Evolutionary conservation across 2,888 invertebrate genomes (phyloP).

Genomic region (Smittia sp.): DNA sequence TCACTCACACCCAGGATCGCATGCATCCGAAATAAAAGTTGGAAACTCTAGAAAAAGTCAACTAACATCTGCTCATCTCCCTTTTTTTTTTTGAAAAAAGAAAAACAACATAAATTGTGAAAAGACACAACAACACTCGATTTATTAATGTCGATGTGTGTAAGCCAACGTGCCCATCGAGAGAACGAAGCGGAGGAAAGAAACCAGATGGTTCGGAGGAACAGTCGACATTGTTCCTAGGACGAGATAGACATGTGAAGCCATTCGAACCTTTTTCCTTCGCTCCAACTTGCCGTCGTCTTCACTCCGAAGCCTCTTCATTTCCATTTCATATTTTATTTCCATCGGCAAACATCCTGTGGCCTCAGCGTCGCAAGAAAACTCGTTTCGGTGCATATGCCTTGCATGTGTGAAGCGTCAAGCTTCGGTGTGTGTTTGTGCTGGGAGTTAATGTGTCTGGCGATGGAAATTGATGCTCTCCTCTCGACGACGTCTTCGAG

Average conservation of each 20-base stretch:
- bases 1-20: neutral
- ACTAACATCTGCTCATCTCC: slow-evolving; percentile 41
- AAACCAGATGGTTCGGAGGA: slow-evolving; percentile 35
- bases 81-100: slow-evolving; percentile 3
- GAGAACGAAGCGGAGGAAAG: neutral
- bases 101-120: slow-evolving; percentile 18
- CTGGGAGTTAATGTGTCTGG: slow-evolving; percentile 16
- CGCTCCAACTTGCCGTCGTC: neutral
- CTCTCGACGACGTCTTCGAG: neutral
- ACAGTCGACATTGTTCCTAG: slow-evolving; percentile 1
- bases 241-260: slow-evolving; percentile 24
- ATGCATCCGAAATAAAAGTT: neutral
- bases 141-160: neutral
- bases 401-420: neutral
- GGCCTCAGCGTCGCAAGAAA: neutral
- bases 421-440: neutral
- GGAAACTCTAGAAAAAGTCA: slow-evolving; percentile 22
- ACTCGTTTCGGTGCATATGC: neutral
- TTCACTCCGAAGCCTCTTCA: neutral
- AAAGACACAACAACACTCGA: neutral
- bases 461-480: neutral
- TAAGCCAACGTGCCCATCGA: neutral
- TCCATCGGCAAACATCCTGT: slow-evolving; percentile 16
- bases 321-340: neutral
- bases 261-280: slow-evolving; percentile 3